A percentile compares a stretch with the other conserved stretches of the same genome.
These are phyloP conservation scores for Brachionus sp. DNA, from an alignment of 1,140 invertebrate species.

Conservation along the genomic window DNA sequence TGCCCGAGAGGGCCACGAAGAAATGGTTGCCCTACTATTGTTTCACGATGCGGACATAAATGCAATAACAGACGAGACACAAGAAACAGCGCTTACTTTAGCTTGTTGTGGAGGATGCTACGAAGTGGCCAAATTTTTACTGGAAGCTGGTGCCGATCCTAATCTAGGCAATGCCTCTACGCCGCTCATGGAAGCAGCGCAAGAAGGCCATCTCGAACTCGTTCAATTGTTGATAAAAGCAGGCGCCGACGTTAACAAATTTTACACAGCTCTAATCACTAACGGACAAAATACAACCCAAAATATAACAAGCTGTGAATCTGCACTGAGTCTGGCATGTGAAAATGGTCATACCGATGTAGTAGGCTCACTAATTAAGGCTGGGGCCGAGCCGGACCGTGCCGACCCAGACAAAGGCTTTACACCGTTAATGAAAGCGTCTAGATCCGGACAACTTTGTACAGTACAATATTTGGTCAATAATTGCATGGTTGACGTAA, in stretches of 20 bases:
- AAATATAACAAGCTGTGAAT: conserved; percentile 74
- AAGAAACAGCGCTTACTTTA: conserved; percentile 91
- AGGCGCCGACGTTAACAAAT: conserved; percentile 49
- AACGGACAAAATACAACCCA: conserved; percentile 79
- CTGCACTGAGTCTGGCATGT: conserved; percentile 61
- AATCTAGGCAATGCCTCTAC: conserved; percentile 83
- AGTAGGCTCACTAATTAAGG: conserved; percentile 55
- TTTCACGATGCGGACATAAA: conserved; percentile 94
- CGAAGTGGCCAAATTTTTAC: conserved; percentile 92
- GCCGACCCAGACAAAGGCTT: conserved; percentile 61
- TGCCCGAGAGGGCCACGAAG: conserved; percentile 92
- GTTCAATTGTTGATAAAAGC: conserved; percentile 65
- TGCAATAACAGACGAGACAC: conserved; percentile 92
- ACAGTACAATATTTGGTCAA: conserved; percentile 61
- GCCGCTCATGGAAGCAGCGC: conserved; percentile 94
- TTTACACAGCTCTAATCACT: conserved; percentile 49
- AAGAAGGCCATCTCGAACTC: conserved; percentile 90
- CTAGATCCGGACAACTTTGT: conserved; percentile 59
- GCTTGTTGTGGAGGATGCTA: conserved; percentile 95
- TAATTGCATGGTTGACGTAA: conserved; percentile 50
- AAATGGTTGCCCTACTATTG: conserved; percentile 90
- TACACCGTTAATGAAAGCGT: conserved; percentile 63
- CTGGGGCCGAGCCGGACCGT: conserved; percentile 59
- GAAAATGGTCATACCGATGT: conserved; percentile 62
- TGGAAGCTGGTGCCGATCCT: conserved; percentile 89